phyloP scores from a whole-genome alignment of 1,140 invertebrate species.

The Oppia nitens region DNA sequence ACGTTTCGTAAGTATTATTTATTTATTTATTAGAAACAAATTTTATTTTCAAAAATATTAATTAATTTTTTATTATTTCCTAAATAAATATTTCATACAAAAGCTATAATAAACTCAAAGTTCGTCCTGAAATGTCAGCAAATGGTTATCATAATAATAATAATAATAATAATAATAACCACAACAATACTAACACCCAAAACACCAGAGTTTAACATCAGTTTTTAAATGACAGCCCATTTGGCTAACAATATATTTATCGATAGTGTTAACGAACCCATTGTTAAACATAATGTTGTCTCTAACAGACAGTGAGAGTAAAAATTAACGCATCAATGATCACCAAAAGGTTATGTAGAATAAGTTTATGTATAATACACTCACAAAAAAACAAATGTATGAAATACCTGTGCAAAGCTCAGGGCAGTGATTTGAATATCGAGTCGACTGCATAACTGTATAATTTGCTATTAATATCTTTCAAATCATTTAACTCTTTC shows the following conservation, averaged over 20 bases:
- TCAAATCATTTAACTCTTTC: slow-evolving; percentile 31
- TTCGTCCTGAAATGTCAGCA: background rate
- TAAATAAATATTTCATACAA: background rate
- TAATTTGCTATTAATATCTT: slow-evolving; percentile 33
- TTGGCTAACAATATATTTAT: background rate
- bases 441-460: slow-evolving; percentile 32
- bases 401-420: background rate
- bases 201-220: background rate
- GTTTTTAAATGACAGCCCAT: background rate
- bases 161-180: too few relatives aligned
- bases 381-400: too few relatives aligned
- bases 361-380: too few relatives aligned
- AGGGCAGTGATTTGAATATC: slow-evolving; percentile 29
- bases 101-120: background rate
- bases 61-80: background rate
- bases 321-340: background rate
- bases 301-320: too few relatives aligned
- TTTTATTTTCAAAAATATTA: background rate
- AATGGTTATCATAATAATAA: background rate
- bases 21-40: background rate
- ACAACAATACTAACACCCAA: too few relatives aligned
- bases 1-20: slow-evolving; percentile 9
- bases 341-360: background rate
- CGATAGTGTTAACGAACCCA: background rate
- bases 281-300: background rate